Percentiles rank a stretch among this genome's conserved stretches.
Conservation (phyloP, 1,140 invertebrate species). For the Akabosia matsudoensis region DNA sequence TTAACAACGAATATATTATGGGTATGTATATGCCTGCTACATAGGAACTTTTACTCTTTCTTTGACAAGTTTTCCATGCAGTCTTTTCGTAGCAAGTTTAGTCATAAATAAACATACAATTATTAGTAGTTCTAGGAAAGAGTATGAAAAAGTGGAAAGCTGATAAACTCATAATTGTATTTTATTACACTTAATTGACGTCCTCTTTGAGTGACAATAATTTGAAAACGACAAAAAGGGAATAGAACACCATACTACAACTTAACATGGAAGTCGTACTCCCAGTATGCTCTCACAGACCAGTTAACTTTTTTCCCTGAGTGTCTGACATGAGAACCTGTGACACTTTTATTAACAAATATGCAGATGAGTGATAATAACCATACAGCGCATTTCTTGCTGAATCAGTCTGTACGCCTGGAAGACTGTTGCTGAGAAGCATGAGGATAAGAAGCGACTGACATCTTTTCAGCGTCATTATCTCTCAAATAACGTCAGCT, state of each 20-base stretch:
- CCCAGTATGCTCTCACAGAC: neutral
- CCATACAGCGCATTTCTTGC: neutral
- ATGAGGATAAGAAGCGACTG: neutral
- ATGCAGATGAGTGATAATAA: slow-evolving; percentile 18
- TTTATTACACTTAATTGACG: slow-evolving; percentile 17
- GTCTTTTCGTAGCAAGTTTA: too few relatives aligned
- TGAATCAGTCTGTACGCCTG: neutral
- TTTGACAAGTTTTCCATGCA: neutral
- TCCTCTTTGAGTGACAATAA: slow-evolving; percentile 16
- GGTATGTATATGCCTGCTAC: neutral
- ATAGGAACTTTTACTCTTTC: neutral
- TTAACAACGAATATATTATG: slow-evolving; percentile 20
- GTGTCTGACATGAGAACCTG: slow-evolving; percentile 2
- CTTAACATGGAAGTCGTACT: neutral
- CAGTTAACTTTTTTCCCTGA: neutral
- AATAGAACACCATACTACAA: too few relatives aligned
- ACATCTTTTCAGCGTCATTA: neutral
- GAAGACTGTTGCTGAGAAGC: neutral
- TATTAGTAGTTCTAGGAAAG: too few relatives aligned
- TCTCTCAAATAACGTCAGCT: neutral
- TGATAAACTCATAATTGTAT: slow-evolving; percentile 21
- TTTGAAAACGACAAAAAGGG: slow-evolving; percentile 1
- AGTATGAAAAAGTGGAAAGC: neutral
- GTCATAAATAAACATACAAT: too few relatives aligned
- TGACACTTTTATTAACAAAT: slow-evolving; percentile 24